These are phyloP conservation scores for Neotragus pygmaeus DNA, from an alignment of 2,113 vertebrate species.

Conservation along the genomic window DNA sequence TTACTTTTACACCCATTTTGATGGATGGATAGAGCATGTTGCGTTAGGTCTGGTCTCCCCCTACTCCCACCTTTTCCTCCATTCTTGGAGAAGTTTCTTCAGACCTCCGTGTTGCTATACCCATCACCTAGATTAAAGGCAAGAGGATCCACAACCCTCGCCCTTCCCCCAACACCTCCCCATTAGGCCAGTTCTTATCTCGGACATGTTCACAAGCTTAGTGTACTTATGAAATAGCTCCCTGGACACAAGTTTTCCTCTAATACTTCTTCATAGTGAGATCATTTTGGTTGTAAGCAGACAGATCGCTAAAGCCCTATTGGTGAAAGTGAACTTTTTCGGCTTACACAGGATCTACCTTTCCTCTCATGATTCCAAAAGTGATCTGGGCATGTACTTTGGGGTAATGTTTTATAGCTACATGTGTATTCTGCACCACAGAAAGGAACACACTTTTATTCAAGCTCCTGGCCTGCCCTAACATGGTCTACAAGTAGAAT, in stretches of 20 bases:
- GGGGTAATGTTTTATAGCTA: neutral
- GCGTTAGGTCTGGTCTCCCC: neutral
- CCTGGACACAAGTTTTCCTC: neutral
- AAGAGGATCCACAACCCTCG: neutral
- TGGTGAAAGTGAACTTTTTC: neutral
- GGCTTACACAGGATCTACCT: neutral
- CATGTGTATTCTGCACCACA: neutral
- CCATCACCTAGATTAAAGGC: neutral
- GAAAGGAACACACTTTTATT: neutral
- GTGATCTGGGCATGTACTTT: neutral
- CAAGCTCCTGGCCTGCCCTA: conserved; percentile 45
- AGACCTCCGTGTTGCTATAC: neutral
- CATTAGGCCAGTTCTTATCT: neutral
- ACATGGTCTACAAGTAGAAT: conserved; percentile 61
- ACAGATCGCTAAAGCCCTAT: neutral
- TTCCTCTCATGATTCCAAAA: neutral
- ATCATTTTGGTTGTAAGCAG: neutral
- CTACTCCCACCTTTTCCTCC: neutral
- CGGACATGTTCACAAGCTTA: neutral
- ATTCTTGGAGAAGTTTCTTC: neutral
- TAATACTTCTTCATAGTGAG: neutral
- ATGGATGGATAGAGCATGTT: neutral
- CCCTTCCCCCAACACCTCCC: neutral
- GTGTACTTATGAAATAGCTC: neutral
- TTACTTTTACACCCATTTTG: neutral